Percentiles rank a stretch among this genome's conserved stretches.
phyloP scores from a whole-genome alignment of 2,797 vertebrate genomes.

The Neosilurus mollespiculum region DNA sequence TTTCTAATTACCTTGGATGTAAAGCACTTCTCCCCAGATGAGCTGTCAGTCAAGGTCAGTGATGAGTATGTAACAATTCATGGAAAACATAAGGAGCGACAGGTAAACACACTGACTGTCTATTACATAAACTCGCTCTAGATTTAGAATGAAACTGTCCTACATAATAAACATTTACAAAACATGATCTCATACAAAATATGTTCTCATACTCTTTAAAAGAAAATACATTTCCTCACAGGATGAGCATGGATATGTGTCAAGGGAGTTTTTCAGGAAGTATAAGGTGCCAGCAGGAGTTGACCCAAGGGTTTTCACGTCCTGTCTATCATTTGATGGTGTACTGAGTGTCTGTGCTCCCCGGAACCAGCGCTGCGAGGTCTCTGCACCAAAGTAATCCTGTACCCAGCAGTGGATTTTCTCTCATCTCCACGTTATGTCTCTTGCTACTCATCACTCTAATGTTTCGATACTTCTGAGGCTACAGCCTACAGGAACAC shows the following conservation, averaged over 20 bases:
- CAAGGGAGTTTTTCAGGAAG: constrained; percentile 80
- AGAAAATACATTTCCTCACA: constrained; percentile 41
- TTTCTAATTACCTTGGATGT: constrained; percentile 80
- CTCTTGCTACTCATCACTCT: not conserved
- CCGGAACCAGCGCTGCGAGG: constrained; percentile 70
- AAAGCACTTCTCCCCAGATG: constrained; percentile 83
- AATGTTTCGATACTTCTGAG: not conserved
- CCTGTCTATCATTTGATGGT: constrained; percentile 78
- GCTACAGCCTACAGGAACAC: not conserved
- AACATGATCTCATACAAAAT: not conserved
- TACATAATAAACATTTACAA: not conserved
- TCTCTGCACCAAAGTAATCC: constrained; percentile 71
- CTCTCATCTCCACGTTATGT: not conserved
- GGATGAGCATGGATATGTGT: constrained; percentile 79
- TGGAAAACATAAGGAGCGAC: constrained; percentile 79
- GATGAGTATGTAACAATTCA: constrained; percentile 79
- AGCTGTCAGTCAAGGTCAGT: constrained; percentile 78
- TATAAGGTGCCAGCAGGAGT: constrained; percentile 78
- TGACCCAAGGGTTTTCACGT: constrained; percentile 77
- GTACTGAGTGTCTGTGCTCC: constrained; percentile 76
- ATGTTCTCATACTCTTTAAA: not conserved
- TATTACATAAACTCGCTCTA: not conserved
- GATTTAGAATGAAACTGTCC: not conserved
- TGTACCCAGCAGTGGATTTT: not conserved
- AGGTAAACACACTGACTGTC: constrained; percentile 65